Percentiles rank a stretch among this genome's conserved stretches.
Conservation (phyloP, 1,140 invertebrate species). For the Drosophila pseudoobscura region DNA sequence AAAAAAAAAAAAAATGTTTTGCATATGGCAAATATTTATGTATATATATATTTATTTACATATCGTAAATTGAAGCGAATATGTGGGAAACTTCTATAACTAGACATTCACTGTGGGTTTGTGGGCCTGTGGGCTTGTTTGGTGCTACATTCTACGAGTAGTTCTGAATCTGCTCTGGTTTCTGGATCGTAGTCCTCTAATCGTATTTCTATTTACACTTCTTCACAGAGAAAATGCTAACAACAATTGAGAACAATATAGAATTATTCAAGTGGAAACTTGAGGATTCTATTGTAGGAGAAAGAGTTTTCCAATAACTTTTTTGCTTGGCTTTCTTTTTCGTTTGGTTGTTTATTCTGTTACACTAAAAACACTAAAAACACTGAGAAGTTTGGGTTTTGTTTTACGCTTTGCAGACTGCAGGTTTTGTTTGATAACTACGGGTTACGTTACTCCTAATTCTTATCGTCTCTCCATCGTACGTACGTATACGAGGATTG, state of each 20-base stretch:
- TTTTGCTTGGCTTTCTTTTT: constrained; percentile 1
- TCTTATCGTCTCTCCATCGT: constrained; percentile 13
- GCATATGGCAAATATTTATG: not conserved
- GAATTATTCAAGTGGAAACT: constrained; percentile 19
- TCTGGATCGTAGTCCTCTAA: not conserved
- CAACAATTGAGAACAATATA: constrained; percentile 44
- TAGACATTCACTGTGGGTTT: constrained; percentile 32
- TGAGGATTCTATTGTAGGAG: constrained; percentile 26
- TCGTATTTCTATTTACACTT: constrained; percentile 56
- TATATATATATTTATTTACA: constrained; percentile 29
- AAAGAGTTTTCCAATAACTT: constrained; percentile 4
- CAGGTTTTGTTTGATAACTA: constrained; percentile 8
- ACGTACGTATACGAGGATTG: constrained; percentile 7
- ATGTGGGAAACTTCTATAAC: constrained; percentile 34
- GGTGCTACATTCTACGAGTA: constrained; percentile 11
- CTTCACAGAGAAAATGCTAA: constrained; percentile 43
- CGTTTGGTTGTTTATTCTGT: constrained; percentile 7
- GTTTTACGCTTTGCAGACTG: not conserved
- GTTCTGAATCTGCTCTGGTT: constrained; percentile 14
- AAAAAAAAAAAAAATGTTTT: no score
- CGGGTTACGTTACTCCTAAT: not conserved
- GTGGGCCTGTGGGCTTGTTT: not conserved
- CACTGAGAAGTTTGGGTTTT: constrained; percentile 27
- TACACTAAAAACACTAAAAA: constrained; percentile 13
- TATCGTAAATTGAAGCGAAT: constrained; percentile 42